These are phyloP conservation scores for Scaptodrosophila latifasciaeformis DNA, from an alignment of 2,888 invertebrate genomes.

Conservation along the genomic window DNA sequence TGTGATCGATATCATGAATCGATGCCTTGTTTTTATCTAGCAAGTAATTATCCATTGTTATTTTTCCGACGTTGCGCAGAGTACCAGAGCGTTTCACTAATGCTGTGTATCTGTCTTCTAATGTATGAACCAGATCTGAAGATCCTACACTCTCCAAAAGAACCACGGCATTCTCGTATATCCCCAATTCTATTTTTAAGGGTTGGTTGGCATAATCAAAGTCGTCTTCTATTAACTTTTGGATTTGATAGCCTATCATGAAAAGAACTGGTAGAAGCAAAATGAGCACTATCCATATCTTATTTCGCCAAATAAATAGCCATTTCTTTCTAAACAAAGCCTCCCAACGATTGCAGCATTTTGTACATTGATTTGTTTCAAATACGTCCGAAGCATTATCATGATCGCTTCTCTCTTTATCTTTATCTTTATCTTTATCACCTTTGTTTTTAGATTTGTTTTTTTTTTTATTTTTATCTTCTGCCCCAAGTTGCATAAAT, in stretches of 20 bases:
- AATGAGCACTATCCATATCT: constrained; percentile 76
- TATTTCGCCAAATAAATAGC: constrained; percentile 79
- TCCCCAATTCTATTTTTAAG: background rate
- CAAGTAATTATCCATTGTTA: background rate
- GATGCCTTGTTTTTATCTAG: background rate
- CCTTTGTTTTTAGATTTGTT: too few species aligned
- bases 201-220: too few species aligned
- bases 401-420: too few species aligned
- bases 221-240: too few species aligned
- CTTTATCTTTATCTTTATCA: too few species aligned
- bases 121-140: background rate
- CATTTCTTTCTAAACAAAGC: constrained; percentile 81
- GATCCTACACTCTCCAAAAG: background rate
- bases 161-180: background rate
- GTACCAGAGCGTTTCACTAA: background rate
- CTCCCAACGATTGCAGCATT: constrained; percentile 74
- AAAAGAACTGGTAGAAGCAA: background rate
- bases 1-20: background rate
- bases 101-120: background rate
- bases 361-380: fast-evolving
- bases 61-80: background rate
- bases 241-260: too few species aligned
- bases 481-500: constrained; percentile 80
- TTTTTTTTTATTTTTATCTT: constrained; percentile 50
- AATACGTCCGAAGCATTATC: too few species aligned